Evolutionary conservation across 2,797 vertebrate genomes (phyloP).

Genomic region (Lutjanus argentimaculatus): DNA sequence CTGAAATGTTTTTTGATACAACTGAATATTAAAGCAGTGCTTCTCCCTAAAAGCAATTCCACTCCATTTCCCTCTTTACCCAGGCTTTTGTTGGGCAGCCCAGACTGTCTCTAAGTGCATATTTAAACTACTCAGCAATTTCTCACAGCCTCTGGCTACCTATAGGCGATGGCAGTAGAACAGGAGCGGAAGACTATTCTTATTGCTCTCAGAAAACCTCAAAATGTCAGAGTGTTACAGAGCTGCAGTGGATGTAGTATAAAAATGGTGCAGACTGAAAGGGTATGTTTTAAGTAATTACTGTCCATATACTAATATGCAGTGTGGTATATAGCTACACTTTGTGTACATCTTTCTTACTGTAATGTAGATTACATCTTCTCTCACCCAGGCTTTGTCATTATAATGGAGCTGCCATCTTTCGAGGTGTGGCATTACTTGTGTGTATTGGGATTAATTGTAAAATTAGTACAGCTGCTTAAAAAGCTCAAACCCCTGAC

Average conservation of each 20-base stretch:
- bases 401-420: conserved; percentile 33
- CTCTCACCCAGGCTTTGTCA: conserved; percentile 21
- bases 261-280: neutral
- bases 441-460: conserved; percentile 37
- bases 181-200: conserved; percentile 46
- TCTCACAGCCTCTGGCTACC: conserved; percentile 56
- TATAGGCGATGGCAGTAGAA: conserved; percentile 39
- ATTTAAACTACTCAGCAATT: conserved; percentile 74
- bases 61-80: conserved; percentile 62
- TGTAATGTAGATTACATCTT: conserved; percentile 6
- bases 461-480: conserved; percentile 18
- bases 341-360: neutral
- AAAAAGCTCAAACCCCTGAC: conserved; percentile 7
- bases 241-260: conserved; percentile 31
- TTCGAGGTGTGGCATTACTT: conserved; percentile 18
- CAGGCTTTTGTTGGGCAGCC: conserved; percentile 64
- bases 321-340: neutral
- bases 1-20: conserved; percentile 53
- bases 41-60: conserved; percentile 69
- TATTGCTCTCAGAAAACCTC: conserved; percentile 41
- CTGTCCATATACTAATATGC: neutral
- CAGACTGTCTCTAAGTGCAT: conserved; percentile 70
- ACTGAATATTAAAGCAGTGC: conserved; percentile 65
- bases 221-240: conserved; percentile 36
- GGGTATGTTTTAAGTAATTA: conserved; percentile 19